Percentiles rank a stretch among this genome's conserved stretches.
Conservation (phyloP, 64 coral and sea anemone genomes). For the Stichodactyla helianthus region DNA sequence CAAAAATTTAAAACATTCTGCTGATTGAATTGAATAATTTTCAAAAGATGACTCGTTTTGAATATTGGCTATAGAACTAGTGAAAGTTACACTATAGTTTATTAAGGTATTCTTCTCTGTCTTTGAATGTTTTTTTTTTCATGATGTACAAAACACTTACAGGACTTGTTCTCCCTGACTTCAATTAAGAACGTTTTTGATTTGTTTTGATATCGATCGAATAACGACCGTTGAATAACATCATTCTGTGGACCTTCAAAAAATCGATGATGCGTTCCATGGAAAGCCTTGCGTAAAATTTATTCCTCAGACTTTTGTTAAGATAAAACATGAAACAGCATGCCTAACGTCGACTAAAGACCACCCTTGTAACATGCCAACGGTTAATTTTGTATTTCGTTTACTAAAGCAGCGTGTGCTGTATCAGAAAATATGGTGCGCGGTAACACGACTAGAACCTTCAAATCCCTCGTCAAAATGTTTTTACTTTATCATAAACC, state of each 20-base stretch:
- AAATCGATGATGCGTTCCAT: slow-evolving; percentile 5
- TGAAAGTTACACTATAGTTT: background rate
- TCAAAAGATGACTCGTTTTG: background rate
- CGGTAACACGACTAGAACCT: background rate
- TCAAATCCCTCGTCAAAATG: background rate
- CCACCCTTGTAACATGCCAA: background rate
- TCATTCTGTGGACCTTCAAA: background rate
- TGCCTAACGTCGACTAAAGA: slow-evolving; percentile 7
- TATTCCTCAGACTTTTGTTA: slow-evolving; percentile 18
- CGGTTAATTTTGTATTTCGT: background rate
- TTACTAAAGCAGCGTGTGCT: background rate
- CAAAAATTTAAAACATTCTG: slow-evolving; percentile 31
- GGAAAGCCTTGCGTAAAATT: slow-evolving; percentile 7
- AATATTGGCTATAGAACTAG: slow-evolving; percentile 14
- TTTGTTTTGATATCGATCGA: background rate
- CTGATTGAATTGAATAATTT: slow-evolving; percentile 13
- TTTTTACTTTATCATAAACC: background rate
- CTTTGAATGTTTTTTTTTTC: background rate
- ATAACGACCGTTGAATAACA: slow-evolving; percentile 22
- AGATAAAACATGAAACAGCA: slow-evolving; percentile 7
- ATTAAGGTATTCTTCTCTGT: background rate
- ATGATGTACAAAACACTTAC: background rate
- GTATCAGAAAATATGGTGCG: background rate
- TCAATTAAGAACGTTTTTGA: background rate
- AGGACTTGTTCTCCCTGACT: background rate